Evolutionary conservation across 2,797 vertebrate species (phyloP).

Genomic region (Mormyrus proboscirostris): DNA sequence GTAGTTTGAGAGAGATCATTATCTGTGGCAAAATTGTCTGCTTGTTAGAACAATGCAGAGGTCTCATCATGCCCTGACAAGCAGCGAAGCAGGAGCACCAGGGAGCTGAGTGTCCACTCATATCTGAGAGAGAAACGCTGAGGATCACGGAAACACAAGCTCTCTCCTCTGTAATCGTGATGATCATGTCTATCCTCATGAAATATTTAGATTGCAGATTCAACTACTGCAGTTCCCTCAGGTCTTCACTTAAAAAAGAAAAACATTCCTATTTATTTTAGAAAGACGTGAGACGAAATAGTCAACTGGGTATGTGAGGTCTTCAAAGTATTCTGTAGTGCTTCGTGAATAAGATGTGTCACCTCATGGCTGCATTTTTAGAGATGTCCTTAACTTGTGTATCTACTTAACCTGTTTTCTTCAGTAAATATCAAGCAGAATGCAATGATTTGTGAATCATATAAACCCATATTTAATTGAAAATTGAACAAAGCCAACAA

Average conservation of each 20-base stretch:
- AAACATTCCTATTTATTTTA: not conserved
- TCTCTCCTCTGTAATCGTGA: not conserved
- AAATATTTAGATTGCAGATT: not conserved
- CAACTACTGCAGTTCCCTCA: not conserved
- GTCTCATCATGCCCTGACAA: not conserved
- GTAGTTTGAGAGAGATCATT: not conserved
- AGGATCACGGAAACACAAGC: not conserved
- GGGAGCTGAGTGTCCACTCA: not conserved
- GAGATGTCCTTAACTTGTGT: not conserved
- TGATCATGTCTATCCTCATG: not conserved
- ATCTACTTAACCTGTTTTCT: not conserved
- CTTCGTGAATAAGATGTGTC: not conserved
- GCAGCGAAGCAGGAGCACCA: too few relatives aligned
- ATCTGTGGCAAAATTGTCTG: not conserved
- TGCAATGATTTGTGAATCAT: not conserved
- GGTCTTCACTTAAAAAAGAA: not conserved
- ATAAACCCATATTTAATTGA: not conserved
- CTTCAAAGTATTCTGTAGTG: not conserved
- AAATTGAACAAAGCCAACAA: not conserved
- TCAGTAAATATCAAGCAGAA: not conserved
- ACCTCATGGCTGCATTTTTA: not conserved
- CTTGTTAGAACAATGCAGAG: not conserved
- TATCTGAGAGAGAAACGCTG: not conserved
- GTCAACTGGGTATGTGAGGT: not conserved
- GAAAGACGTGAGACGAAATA: not conserved